Conservation (phyloP, 2,113 vertebrate genomes). For the Oplegnathus fasciatus region DNA sequence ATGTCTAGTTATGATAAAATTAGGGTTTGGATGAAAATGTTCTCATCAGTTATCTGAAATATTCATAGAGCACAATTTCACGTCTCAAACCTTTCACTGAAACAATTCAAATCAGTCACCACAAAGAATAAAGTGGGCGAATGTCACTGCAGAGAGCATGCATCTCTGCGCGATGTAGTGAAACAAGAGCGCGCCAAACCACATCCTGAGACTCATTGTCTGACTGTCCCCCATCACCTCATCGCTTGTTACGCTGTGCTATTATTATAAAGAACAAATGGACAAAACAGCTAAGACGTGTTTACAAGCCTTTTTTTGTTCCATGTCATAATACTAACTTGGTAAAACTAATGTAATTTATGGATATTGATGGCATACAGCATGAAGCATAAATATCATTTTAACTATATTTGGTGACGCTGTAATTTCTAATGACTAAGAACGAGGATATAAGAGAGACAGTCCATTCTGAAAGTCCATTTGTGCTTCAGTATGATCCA, state of each 20-base stretch:
- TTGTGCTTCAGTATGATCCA: neutral
- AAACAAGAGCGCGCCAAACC: slow-evolving; percentile 77
- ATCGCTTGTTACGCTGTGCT: neutral
- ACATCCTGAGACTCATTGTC: slow-evolving; percentile 85
- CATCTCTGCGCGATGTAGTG: slow-evolving; percentile 59
- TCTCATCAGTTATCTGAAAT: neutral
- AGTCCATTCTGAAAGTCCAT: neutral
- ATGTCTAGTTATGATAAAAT: neutral
- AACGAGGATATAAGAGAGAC: neutral
- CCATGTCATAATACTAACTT: neutral
- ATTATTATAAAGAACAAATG: neutral
- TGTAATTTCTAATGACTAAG: neutral
- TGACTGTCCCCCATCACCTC: slow-evolving; percentile 30
- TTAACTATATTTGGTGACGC: neutral
- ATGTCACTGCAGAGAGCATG: slow-evolving; percentile 67
- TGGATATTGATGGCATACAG: fast-evolving
- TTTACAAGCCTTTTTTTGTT: neutral
- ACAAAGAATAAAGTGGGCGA: slow-evolving; percentile 34
- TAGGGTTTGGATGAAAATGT: neutral
- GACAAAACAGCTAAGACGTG: neutral
- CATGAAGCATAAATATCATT: neutral
- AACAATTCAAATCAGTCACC: slow-evolving; percentile 6
- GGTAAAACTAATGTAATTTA: neutral
- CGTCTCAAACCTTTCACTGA: neutral
- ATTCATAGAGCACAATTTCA: neutral